Evolutionary conservation across 2,797 vertebrate species (phyloP).

Genomic region (Craterocephalus amniculus): DNA sequence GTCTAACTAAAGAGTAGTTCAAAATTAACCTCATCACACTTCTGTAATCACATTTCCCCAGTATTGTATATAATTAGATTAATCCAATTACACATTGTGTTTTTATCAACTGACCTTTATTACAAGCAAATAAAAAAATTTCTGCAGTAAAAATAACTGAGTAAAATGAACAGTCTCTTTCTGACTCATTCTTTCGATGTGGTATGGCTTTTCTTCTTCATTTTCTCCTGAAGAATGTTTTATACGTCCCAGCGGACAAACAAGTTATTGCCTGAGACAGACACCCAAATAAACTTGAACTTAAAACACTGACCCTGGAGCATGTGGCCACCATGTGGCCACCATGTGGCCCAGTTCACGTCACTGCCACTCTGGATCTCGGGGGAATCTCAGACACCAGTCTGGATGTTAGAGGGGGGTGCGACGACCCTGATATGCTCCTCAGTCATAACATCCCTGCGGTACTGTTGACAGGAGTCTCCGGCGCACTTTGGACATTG

Average conservation of each 20-base stretch:
- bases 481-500: slow-evolving; percentile 53
- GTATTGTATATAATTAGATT: not conserved
- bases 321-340: slow-evolving; percentile 65
- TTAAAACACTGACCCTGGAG: slow-evolving; percentile 34
- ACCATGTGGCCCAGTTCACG: slow-evolving; percentile 47
- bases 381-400: slow-evolving; percentile 28
- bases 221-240: slow-evolving; percentile 27
- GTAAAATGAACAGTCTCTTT: not conserved
- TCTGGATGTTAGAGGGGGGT: slow-evolving; percentile 21
- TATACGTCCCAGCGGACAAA: slow-evolving; percentile 36
- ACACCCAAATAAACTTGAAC: slow-evolving; percentile 63
- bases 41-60: not conserved
- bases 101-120: not conserved
- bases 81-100: not conserved
- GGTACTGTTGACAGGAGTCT: slow-evolving; percentile 65
- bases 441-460: slow-evolving; percentile 64
- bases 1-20: too few species aligned
- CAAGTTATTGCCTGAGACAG: slow-evolving; percentile 23
- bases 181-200: not conserved
- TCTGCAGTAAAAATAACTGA: not conserved
- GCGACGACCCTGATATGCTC: slow-evolving; percentile 22
- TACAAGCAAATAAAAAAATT: not conserved
- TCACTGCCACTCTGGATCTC: slow-evolving; percentile 36
- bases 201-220: slow-evolving; percentile 33
- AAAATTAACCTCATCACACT: not conserved